phyloP scores from a whole-genome alignment of 2,888 invertebrate genomes.

The Watsonalla cultraria region DNA sequence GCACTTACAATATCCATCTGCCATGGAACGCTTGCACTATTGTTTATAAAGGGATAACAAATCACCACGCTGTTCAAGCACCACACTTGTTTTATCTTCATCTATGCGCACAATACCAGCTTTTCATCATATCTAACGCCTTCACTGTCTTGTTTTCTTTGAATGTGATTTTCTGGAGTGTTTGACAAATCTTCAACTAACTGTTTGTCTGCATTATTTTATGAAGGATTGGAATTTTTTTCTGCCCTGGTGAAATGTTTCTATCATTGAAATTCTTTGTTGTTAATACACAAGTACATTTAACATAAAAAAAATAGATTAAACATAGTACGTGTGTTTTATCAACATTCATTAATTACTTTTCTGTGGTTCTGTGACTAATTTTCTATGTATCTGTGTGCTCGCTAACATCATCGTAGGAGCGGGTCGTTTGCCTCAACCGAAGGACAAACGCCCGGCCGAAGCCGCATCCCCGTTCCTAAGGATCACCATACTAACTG shows the following conservation, averaged over 20 bases:
- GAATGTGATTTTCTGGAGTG: neutral
- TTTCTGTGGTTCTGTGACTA: conserved; percentile 54
- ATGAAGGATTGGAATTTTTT: neutral
- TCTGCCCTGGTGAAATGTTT: neutral
- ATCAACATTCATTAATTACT: conserved; percentile 25
- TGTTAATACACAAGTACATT: neutral
- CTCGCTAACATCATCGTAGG: conserved; percentile 71
- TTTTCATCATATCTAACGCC: neutral
- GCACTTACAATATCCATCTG: neutral
- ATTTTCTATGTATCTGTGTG: conserved; percentile 61
- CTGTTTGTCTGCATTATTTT: too few species aligned
- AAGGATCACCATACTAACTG: conserved; percentile 74
- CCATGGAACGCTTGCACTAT: neutral
- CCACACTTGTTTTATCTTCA: neutral
- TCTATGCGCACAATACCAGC: neutral
- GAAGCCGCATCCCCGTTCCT: conserved; percentile 73
- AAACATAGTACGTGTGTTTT: conserved; percentile 27
- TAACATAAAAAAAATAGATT: neutral
- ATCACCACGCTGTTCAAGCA: neutral
- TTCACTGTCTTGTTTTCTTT: neutral
- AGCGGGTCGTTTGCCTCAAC: conserved; percentile 74
- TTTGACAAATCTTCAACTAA: neutral
- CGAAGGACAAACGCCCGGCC: conserved; percentile 71
- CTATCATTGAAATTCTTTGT: neutral
- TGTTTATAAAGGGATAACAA: neutral